Evolutionary conservation across 1,140 invertebrate genomes (phyloP).

Genomic region (Meloidogyne floridensis): DNA sequence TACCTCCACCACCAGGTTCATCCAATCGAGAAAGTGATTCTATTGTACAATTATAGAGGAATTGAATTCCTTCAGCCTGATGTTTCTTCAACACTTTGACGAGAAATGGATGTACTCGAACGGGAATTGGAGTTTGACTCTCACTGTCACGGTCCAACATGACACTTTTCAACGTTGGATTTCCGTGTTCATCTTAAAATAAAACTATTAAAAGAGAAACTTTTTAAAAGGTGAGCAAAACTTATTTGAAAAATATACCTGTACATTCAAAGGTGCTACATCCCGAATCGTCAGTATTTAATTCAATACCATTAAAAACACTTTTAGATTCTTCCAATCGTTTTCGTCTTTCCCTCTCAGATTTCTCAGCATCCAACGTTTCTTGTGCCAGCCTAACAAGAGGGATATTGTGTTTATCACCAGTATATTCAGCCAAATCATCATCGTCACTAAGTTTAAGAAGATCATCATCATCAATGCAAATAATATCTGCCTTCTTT

Average conservation of each 20-base stretch:
- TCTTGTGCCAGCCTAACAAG: conserved; percentile 68
- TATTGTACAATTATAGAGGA: conserved; percentile 93
- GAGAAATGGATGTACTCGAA: conserved; percentile 79
- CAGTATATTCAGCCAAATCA: not conserved
- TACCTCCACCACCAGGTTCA: conserved; percentile 76
- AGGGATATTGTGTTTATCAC: not conserved
- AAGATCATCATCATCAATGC: not conserved
- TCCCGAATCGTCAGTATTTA: conserved; percentile 51
- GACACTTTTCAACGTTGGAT: conserved; percentile 64
- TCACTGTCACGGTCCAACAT: conserved; percentile 72
- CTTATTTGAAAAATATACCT: conserved; percentile 22
- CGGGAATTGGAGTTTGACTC: conserved; percentile 67
- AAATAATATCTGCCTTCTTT: not conserved
- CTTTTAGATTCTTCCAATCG: conserved; percentile 83
- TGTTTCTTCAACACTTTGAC: conserved; percentile 88
- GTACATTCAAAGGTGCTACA: conserved; percentile 34
- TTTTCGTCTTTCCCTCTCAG: conserved; percentile 76
- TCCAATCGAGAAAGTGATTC: conserved; percentile 81
- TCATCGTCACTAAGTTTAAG: not conserved
- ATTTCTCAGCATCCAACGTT: conserved; percentile 83
- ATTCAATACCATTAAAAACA: conserved; percentile 69
- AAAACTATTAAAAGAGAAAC: not conserved
- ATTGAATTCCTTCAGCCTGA: conserved; percentile 81
- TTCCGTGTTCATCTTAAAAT: conserved; percentile 13
- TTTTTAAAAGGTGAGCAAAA: too few species aligned